A percentile compares a stretch with the other conserved stretches of the same genome.
Evolutionary conservation across 1,140 invertebrate species (phyloP).

Genomic region (Saccostrea cuccullata): DNA sequence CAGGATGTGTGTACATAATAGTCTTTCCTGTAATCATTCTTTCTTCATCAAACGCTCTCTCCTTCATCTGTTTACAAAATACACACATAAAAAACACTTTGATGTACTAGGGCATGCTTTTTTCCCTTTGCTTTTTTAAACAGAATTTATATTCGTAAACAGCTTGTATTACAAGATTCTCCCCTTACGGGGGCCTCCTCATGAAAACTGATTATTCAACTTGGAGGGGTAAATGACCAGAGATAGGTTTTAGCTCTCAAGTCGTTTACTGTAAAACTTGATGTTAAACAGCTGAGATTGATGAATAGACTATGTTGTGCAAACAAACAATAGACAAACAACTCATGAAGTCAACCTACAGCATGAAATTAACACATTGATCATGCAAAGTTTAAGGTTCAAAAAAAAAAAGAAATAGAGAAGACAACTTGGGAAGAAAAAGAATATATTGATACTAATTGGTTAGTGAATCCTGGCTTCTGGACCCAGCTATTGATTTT

Average conservation of each 20-base stretch:
- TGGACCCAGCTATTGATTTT: constrained; percentile 20
- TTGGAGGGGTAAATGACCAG: constrained; percentile 32
- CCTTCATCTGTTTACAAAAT: background rate
- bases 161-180: background rate
- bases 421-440: background rate
- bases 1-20: constrained; percentile 19
- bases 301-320: constrained; percentile 35
- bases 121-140: background rate
- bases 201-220: constrained; percentile 34
- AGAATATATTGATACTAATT: constrained; percentile 30
- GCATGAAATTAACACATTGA: constrained; percentile 35
- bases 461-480: constrained; percentile 25
- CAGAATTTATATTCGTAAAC: background rate
- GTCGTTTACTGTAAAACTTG: constrained; percentile 33
- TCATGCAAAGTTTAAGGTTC: constrained; percentile 10
- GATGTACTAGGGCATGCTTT: background rate
- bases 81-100: background rate
- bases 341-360: background rate
- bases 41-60: background rate
- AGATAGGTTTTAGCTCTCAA: constrained; percentile 27
- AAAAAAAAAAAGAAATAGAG: background rate
- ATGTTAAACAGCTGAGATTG: constrained; percentile 35
- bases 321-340: constrained; percentile 34
- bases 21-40: constrained; percentile 17
- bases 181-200: background rate